Conservation (phyloP, 2,888 invertebrate species). For the Calliphora vomitoria region DNA sequence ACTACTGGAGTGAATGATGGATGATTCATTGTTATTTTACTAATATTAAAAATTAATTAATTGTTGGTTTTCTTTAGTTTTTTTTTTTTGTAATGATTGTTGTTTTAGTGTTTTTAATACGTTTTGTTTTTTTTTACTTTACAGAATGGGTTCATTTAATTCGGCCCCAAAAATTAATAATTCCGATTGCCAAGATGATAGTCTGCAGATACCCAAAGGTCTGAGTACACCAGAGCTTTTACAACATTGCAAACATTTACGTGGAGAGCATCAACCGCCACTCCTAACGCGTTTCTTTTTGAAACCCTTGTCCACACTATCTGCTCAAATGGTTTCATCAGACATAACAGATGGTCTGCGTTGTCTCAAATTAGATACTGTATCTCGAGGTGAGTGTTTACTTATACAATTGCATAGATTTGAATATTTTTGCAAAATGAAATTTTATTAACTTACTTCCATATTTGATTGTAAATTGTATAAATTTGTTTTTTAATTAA, state of each 20-base stretch:
- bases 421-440: constrained; percentile 22
- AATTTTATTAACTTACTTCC: constrained; percentile 50
- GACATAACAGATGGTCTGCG: constrained; percentile 83
- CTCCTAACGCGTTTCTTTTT: constrained; percentile 84
- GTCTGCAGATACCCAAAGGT: constrained; percentile 85
- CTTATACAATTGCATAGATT: neutral
- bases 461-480: constrained; percentile 4
- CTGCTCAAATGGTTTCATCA: constrained; percentile 75
- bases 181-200: constrained; percentile 87
- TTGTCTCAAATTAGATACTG: constrained; percentile 84
- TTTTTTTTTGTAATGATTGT: too few relatives aligned
- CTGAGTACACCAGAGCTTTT: constrained; percentile 85
- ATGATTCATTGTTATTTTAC: neutral
- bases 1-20: too few relatives aligned
- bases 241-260: constrained; percentile 85
- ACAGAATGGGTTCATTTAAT: constrained; percentile 90
- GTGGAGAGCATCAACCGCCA: constrained; percentile 85
- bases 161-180: constrained; percentile 88
- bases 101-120: neutral
- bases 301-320: constrained; percentile 77
- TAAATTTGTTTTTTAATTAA: constrained; percentile 43
- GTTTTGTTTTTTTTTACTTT: constrained; percentile 75
- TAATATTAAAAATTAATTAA: neutral
- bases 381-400: constrained; percentile 84
- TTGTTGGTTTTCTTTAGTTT: neutral